Percentiles rank a stretch among this genome's conserved stretches.
phyloP scores from a whole-genome alignment of 2,113 vertebrate species.

The Ciconia boyciana region DNA sequence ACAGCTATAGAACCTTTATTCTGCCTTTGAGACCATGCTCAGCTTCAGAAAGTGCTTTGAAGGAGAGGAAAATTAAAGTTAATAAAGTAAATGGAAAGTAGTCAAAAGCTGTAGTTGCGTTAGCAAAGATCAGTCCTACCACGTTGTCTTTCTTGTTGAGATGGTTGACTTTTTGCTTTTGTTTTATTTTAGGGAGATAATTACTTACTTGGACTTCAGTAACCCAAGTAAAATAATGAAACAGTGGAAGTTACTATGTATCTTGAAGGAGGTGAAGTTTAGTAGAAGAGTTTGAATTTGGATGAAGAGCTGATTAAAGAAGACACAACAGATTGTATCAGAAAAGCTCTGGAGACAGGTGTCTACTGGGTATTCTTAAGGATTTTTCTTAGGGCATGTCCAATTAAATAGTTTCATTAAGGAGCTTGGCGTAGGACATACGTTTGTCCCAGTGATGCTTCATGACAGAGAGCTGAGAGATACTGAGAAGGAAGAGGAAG shows the following conservation, averaged over 20 bases:
- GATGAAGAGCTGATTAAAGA: neutral
- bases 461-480: neutral
- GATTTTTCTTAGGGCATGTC: neutral
- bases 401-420: neutral
- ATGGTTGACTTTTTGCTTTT: neutral
- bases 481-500: neutral
- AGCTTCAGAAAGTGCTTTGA: neutral
- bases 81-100: neutral
- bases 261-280: neutral
- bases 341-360: neutral
- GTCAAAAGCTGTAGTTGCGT: neutral
- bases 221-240: neutral
- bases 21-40: neutral
- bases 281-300: neutral
- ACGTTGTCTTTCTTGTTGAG: neutral
- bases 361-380: neutral
- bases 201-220: neutral
- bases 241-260: accelerated
- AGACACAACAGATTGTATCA: neutral
- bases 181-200: neutral
- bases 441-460: neutral
- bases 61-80: neutral
- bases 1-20: neutral
- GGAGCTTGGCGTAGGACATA: accelerated
- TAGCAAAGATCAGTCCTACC: neutral